A percentile compares a stretch with the other conserved stretches of the same genome.
These are phyloP conservation scores for Bujurquina vittata DNA, from an alignment of 2,113 vertebrate species.

Conservation along the genomic window DNA sequence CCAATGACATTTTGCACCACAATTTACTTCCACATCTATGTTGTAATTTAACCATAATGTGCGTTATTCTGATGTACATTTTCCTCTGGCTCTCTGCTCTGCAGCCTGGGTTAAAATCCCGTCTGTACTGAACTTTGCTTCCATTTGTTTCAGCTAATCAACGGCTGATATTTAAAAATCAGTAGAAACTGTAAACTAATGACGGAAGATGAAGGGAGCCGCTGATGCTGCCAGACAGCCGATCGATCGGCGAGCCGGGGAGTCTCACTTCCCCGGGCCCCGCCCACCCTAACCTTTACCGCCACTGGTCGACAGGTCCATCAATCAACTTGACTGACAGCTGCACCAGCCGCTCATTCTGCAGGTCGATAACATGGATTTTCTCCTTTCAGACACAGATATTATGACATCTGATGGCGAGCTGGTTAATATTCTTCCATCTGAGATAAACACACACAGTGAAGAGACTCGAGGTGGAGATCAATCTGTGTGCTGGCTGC, in stretches of 20 bases:
- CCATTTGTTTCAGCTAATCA: constrained; percentile 43
- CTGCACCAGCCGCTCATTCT: constrained; percentile 46
- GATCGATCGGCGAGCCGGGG: constrained; percentile 32
- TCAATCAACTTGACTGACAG: constrained; percentile 68
- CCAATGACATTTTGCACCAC: not conserved
- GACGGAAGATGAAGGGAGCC: constrained; percentile 2
- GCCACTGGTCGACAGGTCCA: constrained; percentile 65
- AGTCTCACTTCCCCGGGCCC: constrained; percentile 32
- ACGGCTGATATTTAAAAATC: constrained; percentile 53
- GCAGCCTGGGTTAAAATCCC: not conserved
- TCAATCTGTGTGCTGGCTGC: constrained; percentile 45
- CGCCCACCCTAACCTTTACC: constrained; percentile 36
- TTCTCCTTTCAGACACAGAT: constrained; percentile 41
- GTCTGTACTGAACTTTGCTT: not conserved
- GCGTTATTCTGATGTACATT: not conserved
- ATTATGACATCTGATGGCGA: constrained; percentile 70
- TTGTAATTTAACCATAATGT: not conserved
- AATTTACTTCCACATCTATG: not conserved
- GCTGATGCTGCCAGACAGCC: constrained; percentile 19
- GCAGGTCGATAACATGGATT: constrained; percentile 72
- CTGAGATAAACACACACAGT: constrained; percentile 18
- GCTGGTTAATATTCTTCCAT: constrained; percentile 57
- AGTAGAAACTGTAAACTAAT: constrained; percentile 21
- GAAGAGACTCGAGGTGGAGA: constrained; percentile 30
- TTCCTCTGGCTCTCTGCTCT: not conserved